Base-by-base conservation (phyloP, 2,797 vertebrate genomes). In the Sebastes matsubarae region DNA sequence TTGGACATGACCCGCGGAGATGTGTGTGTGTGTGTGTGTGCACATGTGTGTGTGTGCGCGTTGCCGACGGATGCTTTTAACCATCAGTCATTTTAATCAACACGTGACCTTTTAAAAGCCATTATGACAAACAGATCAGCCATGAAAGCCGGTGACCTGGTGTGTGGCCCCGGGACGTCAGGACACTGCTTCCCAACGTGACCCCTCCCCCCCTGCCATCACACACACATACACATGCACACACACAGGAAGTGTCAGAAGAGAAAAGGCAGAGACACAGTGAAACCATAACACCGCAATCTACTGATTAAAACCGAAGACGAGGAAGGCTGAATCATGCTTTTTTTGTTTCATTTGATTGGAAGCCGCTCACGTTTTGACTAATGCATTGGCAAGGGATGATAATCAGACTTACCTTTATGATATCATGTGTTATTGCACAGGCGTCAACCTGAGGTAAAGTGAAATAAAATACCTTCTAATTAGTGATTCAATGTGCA, bases 101-200 rank as follows among this genome's bases (percentile, higher is more conserved):
- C 93, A 92, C 88, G 82, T 90, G 92, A 95, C 93, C 93, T 94
- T 95, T 95, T 92, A 92, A 94, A 95, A 93, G 78, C 91, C 90
- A 81, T 94, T 93, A 92, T 91, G 92, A 92, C 93, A 91, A 93
- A 94, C 93, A 93, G 91, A 90, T 93, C 88, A 87, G 89, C 90
- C 89, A 86, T 90, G 88, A 90, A 92, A 91, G 87, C 79, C 69
- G 81, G 79, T 89, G 91, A 93, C 94, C 93, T 85, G 83, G 82
- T 34, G 83, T 64, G 89, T 83, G 86, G 85, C 91, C 88, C 76
- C 72, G 8, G 87, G 85, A 84, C 77, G 52, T 67, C 78, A 54
- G 84, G 81, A 38, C 73, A 13, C 71, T 8, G 77, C 71, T 27
- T 61, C 78, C 74, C 64, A 52, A 60, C 77, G 4, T 79, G 72